A percentile compares a stretch with the other conserved stretches of the same genome.
phyloP scores from a whole-genome alignment of 2,113 vertebrate genomes.

The Podilymbus podiceps region DNA sequence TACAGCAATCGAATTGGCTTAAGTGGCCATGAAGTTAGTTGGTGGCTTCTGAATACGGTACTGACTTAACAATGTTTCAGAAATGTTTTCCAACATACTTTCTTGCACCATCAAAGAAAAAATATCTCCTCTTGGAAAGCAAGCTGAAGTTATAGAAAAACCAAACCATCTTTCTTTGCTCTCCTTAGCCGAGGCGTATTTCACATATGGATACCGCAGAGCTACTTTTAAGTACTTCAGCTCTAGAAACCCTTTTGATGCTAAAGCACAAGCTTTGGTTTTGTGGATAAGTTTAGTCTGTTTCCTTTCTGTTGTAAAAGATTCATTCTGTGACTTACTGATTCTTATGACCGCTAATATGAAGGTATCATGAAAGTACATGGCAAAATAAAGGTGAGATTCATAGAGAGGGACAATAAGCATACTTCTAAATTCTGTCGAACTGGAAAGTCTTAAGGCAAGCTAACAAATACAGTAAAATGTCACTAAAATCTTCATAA shows the following conservation, averaged over 20 bases:
- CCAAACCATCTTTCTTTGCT: background rate
- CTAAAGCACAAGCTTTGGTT: background rate
- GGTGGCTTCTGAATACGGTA: background rate
- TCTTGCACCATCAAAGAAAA: background rate
- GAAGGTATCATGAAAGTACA: background rate
- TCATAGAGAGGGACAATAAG: background rate
- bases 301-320: background rate
- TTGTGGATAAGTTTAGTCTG: background rate
- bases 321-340: background rate
- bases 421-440: background rate
- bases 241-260: background rate
- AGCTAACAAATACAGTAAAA: background rate
- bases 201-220: accelerated
- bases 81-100: background rate
- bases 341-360: background rate
- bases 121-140: background rate
- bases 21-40: background rate
- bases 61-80: accelerated
- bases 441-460: background rate
- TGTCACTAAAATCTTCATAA: background rate
- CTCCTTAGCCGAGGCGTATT: background rate
- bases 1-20: background rate
- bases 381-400: background rate
- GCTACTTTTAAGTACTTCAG: background rate
- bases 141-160: background rate